phyloP scores from a whole-genome alignment of 1,140 invertebrate species.

The Drosophila punjabiensis region DNA sequence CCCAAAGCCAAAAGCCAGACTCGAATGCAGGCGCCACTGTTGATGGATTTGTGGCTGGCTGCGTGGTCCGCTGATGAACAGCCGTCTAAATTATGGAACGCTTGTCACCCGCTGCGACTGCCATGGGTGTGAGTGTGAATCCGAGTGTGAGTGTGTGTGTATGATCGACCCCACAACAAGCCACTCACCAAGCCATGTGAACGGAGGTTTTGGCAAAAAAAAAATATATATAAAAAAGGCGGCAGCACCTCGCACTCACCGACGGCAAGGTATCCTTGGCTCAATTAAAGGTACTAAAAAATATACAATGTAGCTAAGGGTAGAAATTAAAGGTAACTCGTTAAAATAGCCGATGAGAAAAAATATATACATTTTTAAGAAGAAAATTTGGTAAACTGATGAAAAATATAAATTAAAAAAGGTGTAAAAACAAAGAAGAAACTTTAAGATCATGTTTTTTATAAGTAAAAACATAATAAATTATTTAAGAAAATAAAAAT shows the following conservation, averaged over 20 bases:
- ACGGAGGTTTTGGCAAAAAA: background rate
- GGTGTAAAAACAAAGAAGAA: background rate
- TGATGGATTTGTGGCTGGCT: slow-evolving; percentile 78
- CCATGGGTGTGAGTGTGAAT: slow-evolving; percentile 39
- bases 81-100: slow-evolving; percentile 82
- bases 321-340: background rate
- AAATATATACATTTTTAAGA: background rate
- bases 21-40: slow-evolving; percentile 78
- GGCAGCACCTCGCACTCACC: background rate
- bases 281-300: background rate
- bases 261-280: slow-evolving; percentile 5
- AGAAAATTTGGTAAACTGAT: background rate
- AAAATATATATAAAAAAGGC: background rate
- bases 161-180: slow-evolving; percentile 50
- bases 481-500: too few species aligned
- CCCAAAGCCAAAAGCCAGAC: slow-evolving; percentile 31
- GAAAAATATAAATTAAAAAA: background rate
- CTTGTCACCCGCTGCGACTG: slow-evolving; percentile 82
- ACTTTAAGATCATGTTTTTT: background rate
- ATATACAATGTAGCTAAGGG: background rate
- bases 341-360: background rate
- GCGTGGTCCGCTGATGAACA: slow-evolving; percentile 67
- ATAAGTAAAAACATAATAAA: too few species aligned
- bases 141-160: slow-evolving; percentile 22
- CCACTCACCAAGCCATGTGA: slow-evolving; percentile 30